These are phyloP conservation scores for Sorex fumeus DNA, from an alignment of 2,113 vertebrate species.

Conservation along the genomic window DNA sequence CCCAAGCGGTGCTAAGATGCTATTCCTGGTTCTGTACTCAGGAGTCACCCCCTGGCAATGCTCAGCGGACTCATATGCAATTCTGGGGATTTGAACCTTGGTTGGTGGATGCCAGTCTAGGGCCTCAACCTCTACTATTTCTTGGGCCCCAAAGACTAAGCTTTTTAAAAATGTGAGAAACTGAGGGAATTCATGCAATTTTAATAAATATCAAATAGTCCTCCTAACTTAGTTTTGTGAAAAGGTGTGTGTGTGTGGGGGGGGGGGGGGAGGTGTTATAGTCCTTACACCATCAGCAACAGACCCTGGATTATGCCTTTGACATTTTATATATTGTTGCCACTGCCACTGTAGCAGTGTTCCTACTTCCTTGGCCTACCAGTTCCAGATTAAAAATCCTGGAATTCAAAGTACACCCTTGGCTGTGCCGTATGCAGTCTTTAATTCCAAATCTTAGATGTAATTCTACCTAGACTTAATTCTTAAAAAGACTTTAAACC, in stretches of 20 bases:
- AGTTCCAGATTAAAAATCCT: not conserved
- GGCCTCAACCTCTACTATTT: no score
- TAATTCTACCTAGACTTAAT: not conserved
- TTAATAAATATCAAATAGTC: not conserved
- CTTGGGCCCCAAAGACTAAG: not conserved
- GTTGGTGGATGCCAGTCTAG: no score
- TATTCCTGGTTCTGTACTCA: no score
- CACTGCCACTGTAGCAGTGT: not conserved
- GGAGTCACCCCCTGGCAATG: no score
- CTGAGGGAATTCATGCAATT: not conserved
- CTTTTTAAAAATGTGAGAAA: not conserved
- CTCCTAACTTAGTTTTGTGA: not conserved
- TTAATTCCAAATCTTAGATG: not conserved
- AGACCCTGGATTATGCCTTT: not conserved
- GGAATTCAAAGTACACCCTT: no score
- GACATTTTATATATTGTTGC: not conserved
- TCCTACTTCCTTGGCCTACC: not conserved
- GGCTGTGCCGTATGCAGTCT: not conserved
- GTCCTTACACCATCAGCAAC: no score
- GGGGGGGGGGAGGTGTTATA: rapidly evolving
- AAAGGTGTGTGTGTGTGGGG: no score
- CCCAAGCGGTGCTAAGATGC: no score
- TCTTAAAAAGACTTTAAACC: not conserved
- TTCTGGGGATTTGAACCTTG: no score
- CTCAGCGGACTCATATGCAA: no score